These are phyloP conservation scores for Eretmocerus hayati DNA, from an alignment of 2,888 invertebrate genomes.

Conservation along the genomic window DNA sequence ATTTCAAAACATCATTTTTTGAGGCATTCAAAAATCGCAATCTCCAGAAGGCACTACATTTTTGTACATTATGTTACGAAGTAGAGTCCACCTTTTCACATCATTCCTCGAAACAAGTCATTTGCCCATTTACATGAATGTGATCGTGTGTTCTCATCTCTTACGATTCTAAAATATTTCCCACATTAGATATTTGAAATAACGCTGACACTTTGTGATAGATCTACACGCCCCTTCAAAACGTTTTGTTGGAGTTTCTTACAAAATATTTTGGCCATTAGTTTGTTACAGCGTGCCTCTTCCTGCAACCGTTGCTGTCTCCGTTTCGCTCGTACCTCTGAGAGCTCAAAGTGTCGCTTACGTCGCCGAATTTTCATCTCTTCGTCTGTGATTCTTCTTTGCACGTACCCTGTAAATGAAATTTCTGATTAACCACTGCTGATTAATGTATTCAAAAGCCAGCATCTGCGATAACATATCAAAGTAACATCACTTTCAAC, in stretches of 20 bases:
- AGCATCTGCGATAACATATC: not conserved
- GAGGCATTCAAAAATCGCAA: too few species aligned
- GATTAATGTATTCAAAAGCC: not conserved
- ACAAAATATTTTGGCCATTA: slow-evolving; percentile 71
- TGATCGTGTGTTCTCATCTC: too few species aligned
- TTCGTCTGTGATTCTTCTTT: slow-evolving; percentile 49
- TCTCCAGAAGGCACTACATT: too few species aligned
- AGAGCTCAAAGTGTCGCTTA: slow-evolving; percentile 60
- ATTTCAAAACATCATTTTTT: too few species aligned
- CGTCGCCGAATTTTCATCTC: slow-evolving; percentile 58
- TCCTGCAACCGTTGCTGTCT: slow-evolving; percentile 54
- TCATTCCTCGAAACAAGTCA: too few species aligned
- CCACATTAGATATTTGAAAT: slow-evolving; percentile 46
- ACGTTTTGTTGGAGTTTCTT: slow-evolving; percentile 65
- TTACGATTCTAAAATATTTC: too few species aligned
- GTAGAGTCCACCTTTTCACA: too few species aligned
- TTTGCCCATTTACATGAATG: too few species aligned
- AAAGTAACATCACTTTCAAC: too few species aligned
- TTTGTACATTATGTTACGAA: too few species aligned
- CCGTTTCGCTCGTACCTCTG: slow-evolving; percentile 62
- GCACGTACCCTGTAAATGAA: slow-evolving; percentile 28
- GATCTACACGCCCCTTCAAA: slow-evolving; percentile 58
- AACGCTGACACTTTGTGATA: slow-evolving; percentile 59
- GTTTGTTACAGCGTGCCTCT: slow-evolving; percentile 58
- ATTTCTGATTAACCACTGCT: not conserved